Evolutionary conservation across 2,888 invertebrate species (phyloP).

Genomic region (Meiosimyza platycephala): DNA sequence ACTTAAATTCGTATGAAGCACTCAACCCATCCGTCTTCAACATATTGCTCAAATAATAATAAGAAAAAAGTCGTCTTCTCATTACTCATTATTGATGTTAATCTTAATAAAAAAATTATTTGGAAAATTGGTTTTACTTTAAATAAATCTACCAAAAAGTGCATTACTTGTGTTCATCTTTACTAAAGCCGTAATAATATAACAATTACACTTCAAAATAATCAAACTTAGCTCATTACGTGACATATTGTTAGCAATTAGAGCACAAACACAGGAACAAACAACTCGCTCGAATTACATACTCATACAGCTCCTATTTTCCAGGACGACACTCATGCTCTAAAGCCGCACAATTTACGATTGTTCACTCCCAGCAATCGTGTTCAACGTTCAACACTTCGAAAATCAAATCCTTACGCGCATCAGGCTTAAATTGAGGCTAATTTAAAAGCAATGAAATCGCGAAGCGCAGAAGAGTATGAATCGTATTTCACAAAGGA

Average conservation of each 20-base stretch:
- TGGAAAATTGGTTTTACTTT: no score
- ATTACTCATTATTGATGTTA: no score
- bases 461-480: not conserved
- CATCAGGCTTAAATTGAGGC: conserved; percentile 25
- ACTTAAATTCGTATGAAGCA: no score
- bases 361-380: conserved; percentile 16
- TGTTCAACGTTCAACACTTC: not conserved
- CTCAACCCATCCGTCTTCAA: no score
- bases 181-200: conserved; percentile 42
- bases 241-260: conserved; percentile 52
- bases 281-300: conserved; percentile 43
- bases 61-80: no score
- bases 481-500: conserved; percentile 50
- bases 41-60: no score
- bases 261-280: conserved; percentile 52
- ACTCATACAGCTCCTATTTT: conserved; percentile 2
- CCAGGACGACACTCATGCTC: no score
- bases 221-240: conserved; percentile 60
- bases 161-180: no score
- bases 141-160: no score
- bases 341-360: not conserved
- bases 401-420: not conserved
- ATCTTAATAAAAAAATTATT: no score
- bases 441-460: conserved; percentile 17
- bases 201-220: conserved; percentile 47